phyloP scores from a whole-genome alignment of 2,888 invertebrate species.

The Eupithecia tripunctaria region DNA sequence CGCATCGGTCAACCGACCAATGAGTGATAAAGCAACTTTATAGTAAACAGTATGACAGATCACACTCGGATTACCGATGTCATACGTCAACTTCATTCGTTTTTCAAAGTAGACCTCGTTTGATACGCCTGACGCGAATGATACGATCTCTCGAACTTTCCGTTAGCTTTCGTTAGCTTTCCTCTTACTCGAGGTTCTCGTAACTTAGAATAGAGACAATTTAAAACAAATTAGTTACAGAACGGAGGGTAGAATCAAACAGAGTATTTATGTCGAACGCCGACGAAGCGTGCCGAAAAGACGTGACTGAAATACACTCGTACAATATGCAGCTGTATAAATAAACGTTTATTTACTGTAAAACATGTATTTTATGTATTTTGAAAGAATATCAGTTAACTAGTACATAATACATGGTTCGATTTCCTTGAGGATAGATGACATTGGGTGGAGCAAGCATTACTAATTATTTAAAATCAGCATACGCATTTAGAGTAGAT shows the following conservation, averaged over 20 bases:
- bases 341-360: conserved; percentile 35
- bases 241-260: conserved; percentile 41
- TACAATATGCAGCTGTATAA: conserved; percentile 44
- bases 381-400: no score
- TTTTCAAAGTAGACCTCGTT: neutral
- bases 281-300: conserved; percentile 46
- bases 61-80: no score
- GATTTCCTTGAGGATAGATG: no score
- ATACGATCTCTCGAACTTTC: neutral
- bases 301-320: conserved; percentile 53
- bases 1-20: no score
- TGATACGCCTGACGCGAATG: neutral
- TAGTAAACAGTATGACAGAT: no score
- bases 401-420: no score
- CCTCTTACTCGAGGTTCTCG: neutral
- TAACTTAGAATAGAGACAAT: conserved; percentile 29
- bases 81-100: no score
- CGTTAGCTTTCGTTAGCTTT: conserved; percentile 6
- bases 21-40: no score
- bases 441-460: no score
- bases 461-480: no score
- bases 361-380: neutral
- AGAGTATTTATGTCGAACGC: conserved; percentile 54
- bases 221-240: conserved; percentile 40
- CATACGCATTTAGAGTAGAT: no score